Evolutionary conservation across 2,113 vertebrate species (phyloP).

Genomic region (Perca fluviatilis): DNA sequence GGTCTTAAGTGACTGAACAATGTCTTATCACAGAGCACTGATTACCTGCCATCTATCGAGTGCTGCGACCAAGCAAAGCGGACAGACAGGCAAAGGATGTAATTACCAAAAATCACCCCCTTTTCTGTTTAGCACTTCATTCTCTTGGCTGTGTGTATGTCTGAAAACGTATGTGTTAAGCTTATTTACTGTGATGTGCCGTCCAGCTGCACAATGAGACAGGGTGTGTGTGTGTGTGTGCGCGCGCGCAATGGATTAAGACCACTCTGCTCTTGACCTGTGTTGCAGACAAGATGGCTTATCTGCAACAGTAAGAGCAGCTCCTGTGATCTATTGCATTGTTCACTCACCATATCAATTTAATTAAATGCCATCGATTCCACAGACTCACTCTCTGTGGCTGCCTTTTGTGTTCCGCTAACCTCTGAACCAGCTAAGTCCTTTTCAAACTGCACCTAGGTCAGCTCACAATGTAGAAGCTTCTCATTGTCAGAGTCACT

Average conservation of each 20-base stretch:
- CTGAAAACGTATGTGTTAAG: background rate
- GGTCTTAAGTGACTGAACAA: constrained; percentile 44
- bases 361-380: constrained; percentile 79
- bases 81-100: constrained; percentile 21
- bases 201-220: background rate
- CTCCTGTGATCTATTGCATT: constrained; percentile 63
- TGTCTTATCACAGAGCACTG: constrained; percentile 44
- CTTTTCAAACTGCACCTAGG: constrained; percentile 30
- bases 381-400: constrained; percentile 16
- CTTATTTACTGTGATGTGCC: background rate
- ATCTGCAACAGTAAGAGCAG: constrained; percentile 46
- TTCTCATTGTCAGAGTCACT: constrained; percentile 4
- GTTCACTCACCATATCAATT: constrained; percentile 66
- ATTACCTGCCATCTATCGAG: constrained; percentile 48
- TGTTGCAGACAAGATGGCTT: constrained; percentile 33
- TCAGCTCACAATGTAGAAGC: background rate
- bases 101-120: constrained; percentile 22
- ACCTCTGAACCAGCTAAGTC: constrained; percentile 19
- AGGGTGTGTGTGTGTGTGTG: background rate
- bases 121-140: constrained; percentile 16
- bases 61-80: constrained; percentile 16
- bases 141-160: background rate
- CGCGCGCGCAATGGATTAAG: constrained; percentile 39
- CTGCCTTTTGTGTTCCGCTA: constrained; percentile 40
- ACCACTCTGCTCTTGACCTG: constrained; percentile 56